These are phyloP conservation scores for Sander vitreus DNA, from an alignment of 2,113 vertebrate genomes.

Conservation along the genomic window DNA sequence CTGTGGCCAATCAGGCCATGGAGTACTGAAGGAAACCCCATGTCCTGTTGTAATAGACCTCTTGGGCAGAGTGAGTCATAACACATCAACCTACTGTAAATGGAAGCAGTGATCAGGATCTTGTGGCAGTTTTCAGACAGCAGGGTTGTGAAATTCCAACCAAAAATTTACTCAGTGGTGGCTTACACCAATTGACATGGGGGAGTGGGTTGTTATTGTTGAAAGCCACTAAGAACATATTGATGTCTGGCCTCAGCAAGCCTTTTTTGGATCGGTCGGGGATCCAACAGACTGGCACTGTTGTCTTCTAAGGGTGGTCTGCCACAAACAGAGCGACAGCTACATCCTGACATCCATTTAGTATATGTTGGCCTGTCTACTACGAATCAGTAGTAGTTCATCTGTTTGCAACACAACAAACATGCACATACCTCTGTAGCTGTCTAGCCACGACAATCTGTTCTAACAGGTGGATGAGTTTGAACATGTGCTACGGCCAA, in stretches of 20 bases:
- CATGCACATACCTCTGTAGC: slow-evolving; percentile 20
- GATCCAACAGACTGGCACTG: neutral
- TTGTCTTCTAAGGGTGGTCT: slow-evolving; percentile 10
- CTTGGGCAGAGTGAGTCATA: neutral
- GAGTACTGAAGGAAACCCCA: neutral
- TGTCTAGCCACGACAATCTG: slow-evolving; percentile 7
- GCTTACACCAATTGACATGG: slow-evolving; percentile 4
- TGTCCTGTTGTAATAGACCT: neutral
- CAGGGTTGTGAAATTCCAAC: neutral
- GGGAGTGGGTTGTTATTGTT: neutral
- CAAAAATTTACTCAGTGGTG: neutral
- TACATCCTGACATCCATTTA: slow-evolving; percentile 30
- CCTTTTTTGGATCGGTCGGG: neutral
- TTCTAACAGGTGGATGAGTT: slow-evolving; percentile 1
- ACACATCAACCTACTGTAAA: neutral
- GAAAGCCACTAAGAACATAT: neutral
- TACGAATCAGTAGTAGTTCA: slow-evolving; percentile 24
- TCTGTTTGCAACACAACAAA: slow-evolving; percentile 34
- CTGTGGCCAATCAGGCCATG: neutral
- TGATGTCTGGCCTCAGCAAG: neutral
- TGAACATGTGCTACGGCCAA: neutral
- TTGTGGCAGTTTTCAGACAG: slow-evolving; percentile 13
- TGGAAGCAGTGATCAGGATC: neutral
- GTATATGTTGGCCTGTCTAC: slow-evolving; percentile 1
- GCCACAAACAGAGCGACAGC: slow-evolving; percentile 20